phyloP scores from a whole-genome alignment of 1,140 invertebrate genomes.

The Contarinia nasturtii region DNA sequence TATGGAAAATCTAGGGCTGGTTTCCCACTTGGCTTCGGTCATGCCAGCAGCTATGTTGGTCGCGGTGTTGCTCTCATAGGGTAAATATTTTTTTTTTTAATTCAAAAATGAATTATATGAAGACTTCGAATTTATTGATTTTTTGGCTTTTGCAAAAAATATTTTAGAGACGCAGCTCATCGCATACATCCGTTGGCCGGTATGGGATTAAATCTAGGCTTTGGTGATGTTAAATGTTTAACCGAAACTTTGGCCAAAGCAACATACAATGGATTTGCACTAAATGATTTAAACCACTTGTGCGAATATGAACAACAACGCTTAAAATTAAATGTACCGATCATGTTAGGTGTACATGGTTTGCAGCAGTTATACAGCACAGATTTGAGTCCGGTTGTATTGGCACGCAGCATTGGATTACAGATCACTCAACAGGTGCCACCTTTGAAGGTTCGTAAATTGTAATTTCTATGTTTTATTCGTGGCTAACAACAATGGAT shows the following conservation, averaged over 20 bases:
- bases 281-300: conserved; percentile 52
- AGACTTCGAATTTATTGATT: not conserved
- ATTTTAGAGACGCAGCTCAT: conserved; percentile 80
- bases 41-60: conserved; percentile 66
- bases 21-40: conserved; percentile 84
- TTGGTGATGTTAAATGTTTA: conserved; percentile 72
- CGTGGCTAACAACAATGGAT: too few species aligned
- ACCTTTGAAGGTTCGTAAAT: conserved; percentile 40
- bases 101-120: not conserved
- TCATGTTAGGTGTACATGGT: conserved; percentile 71
- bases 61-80: conserved; percentile 63
- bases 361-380: conserved; percentile 71
- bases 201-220: conserved; percentile 93
- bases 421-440: conserved; percentile 60
- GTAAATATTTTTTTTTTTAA: conserved; percentile 24
- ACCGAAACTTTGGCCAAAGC: conserved; percentile 46
- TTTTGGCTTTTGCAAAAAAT: not conserved
- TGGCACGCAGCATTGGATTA: conserved; percentile 67
- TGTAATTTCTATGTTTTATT: too few species aligned
- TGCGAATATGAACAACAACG: conserved; percentile 66
- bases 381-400: conserved; percentile 55
- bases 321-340: conserved; percentile 73
- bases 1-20: conserved; percentile 48
- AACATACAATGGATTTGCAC: conserved; percentile 47
- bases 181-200: conserved; percentile 91